phyloP scores from a whole-genome alignment of 2,888 invertebrate genomes.

The Xestia sexstrigata region DNA sequence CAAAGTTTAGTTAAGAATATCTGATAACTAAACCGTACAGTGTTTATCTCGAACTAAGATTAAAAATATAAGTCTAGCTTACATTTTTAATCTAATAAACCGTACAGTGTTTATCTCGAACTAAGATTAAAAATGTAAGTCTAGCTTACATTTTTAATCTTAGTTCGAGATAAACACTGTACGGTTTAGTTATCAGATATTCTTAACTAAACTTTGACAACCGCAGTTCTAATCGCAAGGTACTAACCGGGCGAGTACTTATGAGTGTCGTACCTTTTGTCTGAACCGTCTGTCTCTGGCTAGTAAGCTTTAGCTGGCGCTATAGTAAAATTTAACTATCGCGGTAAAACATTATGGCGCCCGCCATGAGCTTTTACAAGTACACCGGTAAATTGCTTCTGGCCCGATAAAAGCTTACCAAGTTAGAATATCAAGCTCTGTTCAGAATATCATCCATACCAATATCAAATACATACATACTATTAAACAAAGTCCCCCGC shows the following conservation, averaged over 20 bases:
- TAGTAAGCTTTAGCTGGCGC: constrained; percentile 10
- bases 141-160: too few species aligned
- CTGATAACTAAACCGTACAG: too few species aligned
- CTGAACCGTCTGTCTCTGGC: constrained; percentile 26
- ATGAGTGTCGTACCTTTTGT: constrained; percentile 37
- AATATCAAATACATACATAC: too few species aligned
- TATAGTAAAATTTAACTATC: constrained; percentile 8
- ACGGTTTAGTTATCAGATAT: too few species aligned
- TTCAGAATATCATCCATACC: not conserved
- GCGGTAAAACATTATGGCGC: not conserved
- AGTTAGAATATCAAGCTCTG: not conserved
- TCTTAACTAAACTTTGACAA: constrained; percentile 53
- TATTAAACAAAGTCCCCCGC: too few species aligned
- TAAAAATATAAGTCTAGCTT: too few species aligned
- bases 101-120: too few species aligned
- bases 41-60: too few species aligned
- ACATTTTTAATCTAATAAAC: too few species aligned
- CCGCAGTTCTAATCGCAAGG: constrained; percentile 51
- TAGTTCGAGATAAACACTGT: too few species aligned
- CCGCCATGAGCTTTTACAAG: not conserved
- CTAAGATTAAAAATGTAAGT: too few species aligned
- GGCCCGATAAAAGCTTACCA: not conserved
- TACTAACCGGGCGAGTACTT: constrained; percentile 43
- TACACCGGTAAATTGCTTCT: not conserved
- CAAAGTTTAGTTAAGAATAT: constrained; percentile 56